phyloP scores from a whole-genome alignment of 2,797 vertebrate species.

The Sphaeramia orbicularis region DNA sequence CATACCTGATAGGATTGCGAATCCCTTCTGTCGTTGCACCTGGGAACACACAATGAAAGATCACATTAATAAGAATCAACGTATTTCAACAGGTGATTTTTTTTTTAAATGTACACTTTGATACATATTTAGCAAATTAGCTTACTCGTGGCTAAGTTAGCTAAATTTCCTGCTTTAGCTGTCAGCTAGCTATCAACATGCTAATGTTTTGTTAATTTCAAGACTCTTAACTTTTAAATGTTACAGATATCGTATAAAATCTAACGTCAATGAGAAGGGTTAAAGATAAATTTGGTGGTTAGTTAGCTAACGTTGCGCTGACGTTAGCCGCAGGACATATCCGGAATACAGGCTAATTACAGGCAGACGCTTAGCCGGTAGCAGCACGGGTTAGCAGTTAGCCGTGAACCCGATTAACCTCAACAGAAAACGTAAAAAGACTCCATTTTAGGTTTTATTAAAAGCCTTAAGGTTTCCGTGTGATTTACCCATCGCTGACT shows the following conservation, averaged over 20 bases:
- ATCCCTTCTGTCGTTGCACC: conserved; percentile 99
- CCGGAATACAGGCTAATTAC: conserved; percentile 51
- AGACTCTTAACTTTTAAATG: rapidly evolving
- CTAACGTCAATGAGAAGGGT: rapidly evolving
- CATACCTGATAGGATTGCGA: conserved; percentile 96
- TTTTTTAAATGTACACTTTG: no score
- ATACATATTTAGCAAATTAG: conserved; percentile 30
- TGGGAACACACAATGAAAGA: conserved; percentile 77
- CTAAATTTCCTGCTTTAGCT: conserved; percentile 23
- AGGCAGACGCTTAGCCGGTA: conserved; percentile 55
- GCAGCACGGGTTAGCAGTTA: conserved; percentile 54
- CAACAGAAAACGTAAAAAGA: background rate
- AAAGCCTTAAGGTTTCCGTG: conserved; percentile 17
- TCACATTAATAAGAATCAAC: background rate
- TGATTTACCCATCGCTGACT: conserved; percentile 98
- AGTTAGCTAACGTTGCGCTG: conserved; percentile 16
- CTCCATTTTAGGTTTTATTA: background rate
- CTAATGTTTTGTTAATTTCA: background rate
- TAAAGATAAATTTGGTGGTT: background rate
- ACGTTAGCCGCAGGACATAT: conserved; percentile 17
- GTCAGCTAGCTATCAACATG: conserved; percentile 9
- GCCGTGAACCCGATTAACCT: background rate
- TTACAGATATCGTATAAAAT: background rate
- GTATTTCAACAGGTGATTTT: no score
- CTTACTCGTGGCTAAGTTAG: conserved; percentile 54